These are phyloP conservation scores for Eristalis intricaria DNA, from an alignment of 2,888 invertebrate genomes.

Conservation along the genomic window DNA sequence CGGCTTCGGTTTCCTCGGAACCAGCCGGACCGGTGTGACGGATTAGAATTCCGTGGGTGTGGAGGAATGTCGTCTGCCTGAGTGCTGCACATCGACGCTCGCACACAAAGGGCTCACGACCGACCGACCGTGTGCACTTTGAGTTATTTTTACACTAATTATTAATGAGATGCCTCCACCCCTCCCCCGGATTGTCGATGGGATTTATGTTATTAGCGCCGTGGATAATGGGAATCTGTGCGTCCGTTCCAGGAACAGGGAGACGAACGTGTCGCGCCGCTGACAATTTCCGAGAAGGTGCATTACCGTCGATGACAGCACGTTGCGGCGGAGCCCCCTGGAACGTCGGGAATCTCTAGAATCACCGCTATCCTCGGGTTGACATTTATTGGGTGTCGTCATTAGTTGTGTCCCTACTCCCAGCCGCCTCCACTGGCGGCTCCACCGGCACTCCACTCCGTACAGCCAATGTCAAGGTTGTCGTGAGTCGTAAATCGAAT, in stretches of 20 bases:
- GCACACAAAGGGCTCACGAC: not conserved
- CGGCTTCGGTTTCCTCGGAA: not conserved
- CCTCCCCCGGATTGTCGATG: not conserved
- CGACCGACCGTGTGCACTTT: conserved; percentile 31
- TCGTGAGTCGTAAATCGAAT: conserved; percentile 20
- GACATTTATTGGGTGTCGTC: not conserved
- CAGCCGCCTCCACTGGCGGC: not conserved
- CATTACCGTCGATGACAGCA: conserved; percentile 28
- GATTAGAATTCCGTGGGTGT: conserved; percentile 53
- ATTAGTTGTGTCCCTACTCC: not conserved
- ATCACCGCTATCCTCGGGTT: not conserved
- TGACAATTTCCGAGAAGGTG: conserved; percentile 43
- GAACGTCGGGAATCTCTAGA: not conserved
- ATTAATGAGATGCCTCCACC: conserved; percentile 39
- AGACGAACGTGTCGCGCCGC: not conserved
- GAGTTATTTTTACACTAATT: conserved; percentile 36
- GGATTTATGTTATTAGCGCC: conserved; percentile 58
- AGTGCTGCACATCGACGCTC: not conserved
- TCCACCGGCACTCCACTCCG: not conserved
- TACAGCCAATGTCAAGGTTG: conserved; percentile 44
- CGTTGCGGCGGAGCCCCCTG: not conserved
- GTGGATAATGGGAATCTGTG: conserved; percentile 21
- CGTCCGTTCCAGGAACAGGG: not conserved
- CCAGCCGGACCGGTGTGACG: not conserved
- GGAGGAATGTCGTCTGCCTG: conserved; percentile 36